These are phyloP conservation scores for Okapia johnstoni DNA, from an alignment of 2,113 vertebrate genomes.

Conservation along the genomic window DNA sequence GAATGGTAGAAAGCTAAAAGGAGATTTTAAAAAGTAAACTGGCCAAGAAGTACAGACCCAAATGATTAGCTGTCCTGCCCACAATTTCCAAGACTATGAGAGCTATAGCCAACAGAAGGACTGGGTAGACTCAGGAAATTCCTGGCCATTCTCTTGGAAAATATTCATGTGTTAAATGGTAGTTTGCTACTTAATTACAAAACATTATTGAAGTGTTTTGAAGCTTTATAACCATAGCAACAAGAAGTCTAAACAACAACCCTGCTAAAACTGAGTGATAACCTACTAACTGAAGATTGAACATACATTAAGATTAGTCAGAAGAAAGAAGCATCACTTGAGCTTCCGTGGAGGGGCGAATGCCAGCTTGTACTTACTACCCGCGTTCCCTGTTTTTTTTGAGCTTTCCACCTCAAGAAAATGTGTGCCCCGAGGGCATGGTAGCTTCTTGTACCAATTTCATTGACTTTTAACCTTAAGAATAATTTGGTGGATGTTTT, in stretches of 20 bases:
- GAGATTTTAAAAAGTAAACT: neutral
- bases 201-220: neutral
- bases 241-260: neutral
- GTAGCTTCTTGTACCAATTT: neutral
- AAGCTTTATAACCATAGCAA: neutral
- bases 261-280: neutral
- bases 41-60: neutral
- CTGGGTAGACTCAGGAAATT: neutral
- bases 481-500: neutral
- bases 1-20: neutral
- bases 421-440: neutral
- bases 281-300: neutral
- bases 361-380: neutral
- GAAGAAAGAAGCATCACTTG: neutral
- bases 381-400: rapidly evolving
- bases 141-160: neutral
- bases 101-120: neutral
- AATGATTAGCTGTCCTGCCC: neutral
- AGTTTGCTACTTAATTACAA: neutral
- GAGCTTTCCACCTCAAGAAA: neutral
- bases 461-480: neutral
- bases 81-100: neutral
- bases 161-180: neutral
- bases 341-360: neutral
- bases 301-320: neutral